These are phyloP conservation scores for Thamnophis sirtalis DNA, from an alignment of 2,113 vertebrate genomes.

Conservation along the genomic window DNA sequence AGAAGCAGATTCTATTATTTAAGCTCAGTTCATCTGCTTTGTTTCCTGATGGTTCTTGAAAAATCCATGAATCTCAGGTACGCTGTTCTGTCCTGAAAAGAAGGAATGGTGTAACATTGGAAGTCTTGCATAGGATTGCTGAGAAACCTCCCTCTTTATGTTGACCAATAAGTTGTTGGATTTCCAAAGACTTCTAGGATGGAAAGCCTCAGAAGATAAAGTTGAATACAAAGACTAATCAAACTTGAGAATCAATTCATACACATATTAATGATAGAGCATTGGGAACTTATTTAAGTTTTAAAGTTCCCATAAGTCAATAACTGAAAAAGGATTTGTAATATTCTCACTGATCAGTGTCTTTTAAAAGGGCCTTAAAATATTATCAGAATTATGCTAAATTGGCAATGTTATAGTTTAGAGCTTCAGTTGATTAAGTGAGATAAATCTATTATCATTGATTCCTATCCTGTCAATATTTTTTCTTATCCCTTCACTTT, in stretches of 20 bases:
- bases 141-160: background rate
- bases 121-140: background rate
- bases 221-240: background rate
- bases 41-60: background rate
- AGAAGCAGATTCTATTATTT: background rate
- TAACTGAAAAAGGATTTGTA: background rate
- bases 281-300: no score
- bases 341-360: background rate
- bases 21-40: background rate
- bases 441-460: constrained; percentile 41
- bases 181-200: background rate
- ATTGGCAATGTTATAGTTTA: background rate
- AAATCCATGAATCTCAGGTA: background rate
- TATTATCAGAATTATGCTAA: background rate
- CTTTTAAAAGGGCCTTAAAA: background rate
- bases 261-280: no score
- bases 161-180: background rate
- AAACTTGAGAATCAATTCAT: background rate
- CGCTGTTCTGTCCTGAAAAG: background rate
- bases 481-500: background rate
- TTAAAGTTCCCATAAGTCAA: background rate
- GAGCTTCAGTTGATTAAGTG: constrained; percentile 30
- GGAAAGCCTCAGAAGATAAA: background rate
- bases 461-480: background rate
- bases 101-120: background rate